A percentile compares a stretch with the other conserved stretches of the same genome.
phyloP scores from a whole-genome alignment of 2,113 vertebrate genomes.

The Asarcornis scutulata region DNA sequence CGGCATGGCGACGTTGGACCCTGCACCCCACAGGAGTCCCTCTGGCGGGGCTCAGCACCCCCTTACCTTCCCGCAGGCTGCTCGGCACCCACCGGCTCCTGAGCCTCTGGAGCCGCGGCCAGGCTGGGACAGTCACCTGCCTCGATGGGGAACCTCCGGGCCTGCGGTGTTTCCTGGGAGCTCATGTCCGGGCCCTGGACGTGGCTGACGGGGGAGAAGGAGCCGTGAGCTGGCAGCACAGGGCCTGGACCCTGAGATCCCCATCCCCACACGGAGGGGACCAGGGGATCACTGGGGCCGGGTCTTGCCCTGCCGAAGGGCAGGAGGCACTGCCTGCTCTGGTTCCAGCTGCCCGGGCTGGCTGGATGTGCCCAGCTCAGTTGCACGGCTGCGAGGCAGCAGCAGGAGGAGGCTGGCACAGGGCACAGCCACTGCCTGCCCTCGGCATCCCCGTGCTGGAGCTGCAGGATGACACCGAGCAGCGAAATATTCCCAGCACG shows the following conservation, averaged over 20 bases:
- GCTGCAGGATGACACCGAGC: neutral
- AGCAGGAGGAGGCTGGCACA: neutral
- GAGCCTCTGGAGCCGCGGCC: constrained; percentile 31
- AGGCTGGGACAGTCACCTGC: constrained; percentile 75
- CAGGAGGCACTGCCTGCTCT: neutral
- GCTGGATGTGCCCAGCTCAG: neutral
- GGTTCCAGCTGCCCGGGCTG: neutral
- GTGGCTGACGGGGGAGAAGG: neutral
- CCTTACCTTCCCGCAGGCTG: neutral
- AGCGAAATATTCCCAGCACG: too few relatives aligned
- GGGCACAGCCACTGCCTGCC: neutral
- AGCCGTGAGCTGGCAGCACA: neutral
- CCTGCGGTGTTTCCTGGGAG: constrained; percentile 54
- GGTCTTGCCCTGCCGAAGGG: neutral
- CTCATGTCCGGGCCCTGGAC: constrained; percentile 64
- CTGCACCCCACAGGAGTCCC: fast-evolving
- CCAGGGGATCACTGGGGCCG: neutral
- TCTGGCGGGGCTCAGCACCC: neutral
- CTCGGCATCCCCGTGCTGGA: neutral
- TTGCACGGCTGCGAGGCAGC: neutral
- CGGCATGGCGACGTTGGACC: fast-evolving
- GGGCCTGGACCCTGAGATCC: neutral
- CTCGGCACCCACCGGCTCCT: neutral
- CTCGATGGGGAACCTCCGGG: constrained; percentile 75
- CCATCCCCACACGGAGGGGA: too few relatives aligned